Conservation (phyloP, 1,140 invertebrate species). For the Maniola jurtina region DNA sequence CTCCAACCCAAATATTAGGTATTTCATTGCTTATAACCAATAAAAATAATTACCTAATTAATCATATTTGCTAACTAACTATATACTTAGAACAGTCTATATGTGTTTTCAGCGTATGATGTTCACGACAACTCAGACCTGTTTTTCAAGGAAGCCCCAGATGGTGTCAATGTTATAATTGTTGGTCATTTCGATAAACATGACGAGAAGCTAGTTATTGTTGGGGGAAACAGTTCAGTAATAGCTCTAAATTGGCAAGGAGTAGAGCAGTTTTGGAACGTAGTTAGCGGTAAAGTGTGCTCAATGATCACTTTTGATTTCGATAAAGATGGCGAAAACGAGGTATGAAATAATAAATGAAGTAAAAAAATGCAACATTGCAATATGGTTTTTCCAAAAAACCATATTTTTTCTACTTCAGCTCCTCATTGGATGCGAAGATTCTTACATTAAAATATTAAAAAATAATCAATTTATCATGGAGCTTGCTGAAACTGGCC, state of each 20-base stretch:
- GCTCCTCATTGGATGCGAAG: conserved; percentile 94
- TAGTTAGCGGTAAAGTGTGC: conserved; percentile 93
- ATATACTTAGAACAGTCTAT: too few species aligned
- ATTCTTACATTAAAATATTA: conserved; percentile 92
- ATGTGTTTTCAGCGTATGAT: conserved; percentile 84
- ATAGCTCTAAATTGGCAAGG: conserved; percentile 90
- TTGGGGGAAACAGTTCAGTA: conserved; percentile 94
- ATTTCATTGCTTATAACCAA: conserved; percentile 9
- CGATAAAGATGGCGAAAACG: conserved; percentile 91
- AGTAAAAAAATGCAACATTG: background rate
- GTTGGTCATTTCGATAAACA: conserved; percentile 86
- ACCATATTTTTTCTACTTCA: conserved; percentile 63
- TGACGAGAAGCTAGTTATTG: conserved; percentile 83
- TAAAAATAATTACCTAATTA: background rate
- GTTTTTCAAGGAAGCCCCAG: conserved; percentile 93
- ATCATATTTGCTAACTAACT: background rate
- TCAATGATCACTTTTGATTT: conserved; percentile 91
- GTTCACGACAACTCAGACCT: conserved; percentile 94
- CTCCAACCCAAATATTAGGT: conserved; percentile 89
- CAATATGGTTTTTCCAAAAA: background rate
- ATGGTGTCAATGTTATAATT: conserved; percentile 90
- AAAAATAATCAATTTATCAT: conserved; percentile 91
- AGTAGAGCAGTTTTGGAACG: conserved; percentile 94
- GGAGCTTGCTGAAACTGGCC: conserved; percentile 94
- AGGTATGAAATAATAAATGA: conserved; percentile 80